Percentiles rank a stretch among this genome's conserved stretches.
Conservation (phyloP, 2,888 invertebrate species). For the Athalia circularis region DNA sequence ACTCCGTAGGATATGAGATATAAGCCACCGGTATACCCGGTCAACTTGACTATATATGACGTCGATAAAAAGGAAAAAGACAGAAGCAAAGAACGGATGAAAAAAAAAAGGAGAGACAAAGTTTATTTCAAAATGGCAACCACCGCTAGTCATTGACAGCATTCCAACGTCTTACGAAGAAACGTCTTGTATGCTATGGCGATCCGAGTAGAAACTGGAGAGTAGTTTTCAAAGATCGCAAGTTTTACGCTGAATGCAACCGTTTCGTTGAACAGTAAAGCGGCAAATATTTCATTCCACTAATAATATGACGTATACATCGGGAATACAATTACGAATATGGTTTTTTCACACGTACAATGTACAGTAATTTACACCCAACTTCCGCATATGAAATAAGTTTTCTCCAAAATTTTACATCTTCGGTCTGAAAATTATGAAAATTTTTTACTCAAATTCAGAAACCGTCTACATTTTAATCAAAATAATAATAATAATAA, state of each 20-base stretch:
- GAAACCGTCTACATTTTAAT: too few species aligned
- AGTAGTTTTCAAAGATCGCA: background rate
- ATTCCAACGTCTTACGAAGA: slow-evolving; percentile 15
- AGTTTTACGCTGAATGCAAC: too few species aligned
- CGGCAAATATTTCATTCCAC: background rate
- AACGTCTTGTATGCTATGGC: background rate
- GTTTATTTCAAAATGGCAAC: background rate
- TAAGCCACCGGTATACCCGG: slow-evolving; percentile 33
- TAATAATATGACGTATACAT: background rate
- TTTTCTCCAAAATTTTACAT: too few species aligned
- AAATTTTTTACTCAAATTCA: too few species aligned
- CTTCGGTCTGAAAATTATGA: too few species aligned
- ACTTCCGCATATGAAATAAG: too few species aligned
- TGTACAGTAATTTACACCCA: too few species aligned
- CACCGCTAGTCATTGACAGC: slow-evolving; percentile 16
- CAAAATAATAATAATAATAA: too few species aligned
- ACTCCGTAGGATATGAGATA: background rate
- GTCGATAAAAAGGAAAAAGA: background rate
- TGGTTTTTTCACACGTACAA: too few species aligned
- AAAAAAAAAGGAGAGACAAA: background rate
- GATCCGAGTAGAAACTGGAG: background rate
- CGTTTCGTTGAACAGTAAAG: background rate
- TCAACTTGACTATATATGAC: slow-evolving; percentile 3
- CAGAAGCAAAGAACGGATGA: background rate
- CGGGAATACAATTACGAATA: too few species aligned